Evolutionary conservation across 1,140 invertebrate species (phyloP).

Genomic region (Ridgeia piscesae): DNA sequence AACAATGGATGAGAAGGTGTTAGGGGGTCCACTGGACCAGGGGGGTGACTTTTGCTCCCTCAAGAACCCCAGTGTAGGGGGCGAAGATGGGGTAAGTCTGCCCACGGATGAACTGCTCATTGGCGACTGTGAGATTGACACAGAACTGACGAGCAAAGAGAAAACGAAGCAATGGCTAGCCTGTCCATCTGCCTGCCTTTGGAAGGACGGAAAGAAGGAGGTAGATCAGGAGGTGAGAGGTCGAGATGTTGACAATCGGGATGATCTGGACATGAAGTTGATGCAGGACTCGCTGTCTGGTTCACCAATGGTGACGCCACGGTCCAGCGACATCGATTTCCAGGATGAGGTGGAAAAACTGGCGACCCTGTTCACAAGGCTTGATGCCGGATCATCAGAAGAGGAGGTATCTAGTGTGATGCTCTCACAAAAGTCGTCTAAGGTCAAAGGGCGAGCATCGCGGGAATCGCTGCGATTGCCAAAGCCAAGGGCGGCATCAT

Average conservation of each 20-base stretch:
- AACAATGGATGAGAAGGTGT: neutral
- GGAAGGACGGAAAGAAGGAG: neutral
- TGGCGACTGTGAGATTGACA: neutral
- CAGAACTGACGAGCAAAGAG: neutral
- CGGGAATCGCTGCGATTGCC: neutral
- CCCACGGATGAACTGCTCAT: neutral
- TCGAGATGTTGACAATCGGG: neutral
- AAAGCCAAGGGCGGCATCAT: neutral
- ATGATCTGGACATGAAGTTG: neutral
- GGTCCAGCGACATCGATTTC: neutral
- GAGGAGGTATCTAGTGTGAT: neutral
- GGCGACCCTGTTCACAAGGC: neutral
- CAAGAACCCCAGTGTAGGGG: neutral
- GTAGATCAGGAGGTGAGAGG: neutral
- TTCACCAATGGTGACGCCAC: neutral
- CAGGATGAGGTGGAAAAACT: neutral
- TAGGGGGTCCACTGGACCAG: neutral
- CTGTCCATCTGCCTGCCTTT: neutral
- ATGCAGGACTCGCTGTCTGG: neutral
- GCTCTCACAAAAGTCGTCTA: neutral
- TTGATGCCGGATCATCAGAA: neutral
- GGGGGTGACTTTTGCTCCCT: neutral
- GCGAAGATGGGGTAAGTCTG: neutral
- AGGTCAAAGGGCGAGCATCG: neutral
- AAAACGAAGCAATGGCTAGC: neutral